Evolutionary conservation across 2,888 invertebrate genomes (phyloP).

Genomic region (Congeria kusceri): DNA sequence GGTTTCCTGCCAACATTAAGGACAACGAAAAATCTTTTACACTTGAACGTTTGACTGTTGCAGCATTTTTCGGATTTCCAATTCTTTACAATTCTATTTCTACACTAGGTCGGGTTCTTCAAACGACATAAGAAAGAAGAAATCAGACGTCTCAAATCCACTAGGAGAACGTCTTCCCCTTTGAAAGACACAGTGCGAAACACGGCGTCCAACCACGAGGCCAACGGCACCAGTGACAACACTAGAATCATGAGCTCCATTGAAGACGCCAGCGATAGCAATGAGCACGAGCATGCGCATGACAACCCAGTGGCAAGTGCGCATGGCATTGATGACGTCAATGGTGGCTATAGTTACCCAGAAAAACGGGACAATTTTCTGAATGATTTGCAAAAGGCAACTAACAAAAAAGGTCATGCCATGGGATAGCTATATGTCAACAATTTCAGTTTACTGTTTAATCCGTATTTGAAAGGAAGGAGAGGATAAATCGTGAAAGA

Average conservation of each 20-base stretch:
- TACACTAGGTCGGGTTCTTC: slow-evolving; percentile 58
- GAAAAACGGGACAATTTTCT: slow-evolving; percentile 14
- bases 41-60: too few species aligned
- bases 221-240: slow-evolving; percentile 40
- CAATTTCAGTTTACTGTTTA: too few species aligned
- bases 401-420: background rate
- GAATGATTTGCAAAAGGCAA: slow-evolving; percentile 15
- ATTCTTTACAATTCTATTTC: background rate
- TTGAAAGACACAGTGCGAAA: slow-evolving; percentile 18
- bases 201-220: slow-evolving; percentile 11
- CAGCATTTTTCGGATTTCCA: too few species aligned
- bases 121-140: slow-evolving; percentile 61
- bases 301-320: slow-evolving; percentile 37
- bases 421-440: background rate
- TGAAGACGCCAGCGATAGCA: slow-evolving; percentile 24
- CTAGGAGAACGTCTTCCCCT: slow-evolving; percentile 34
- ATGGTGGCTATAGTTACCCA: background rate
- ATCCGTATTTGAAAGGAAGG: too few species aligned
- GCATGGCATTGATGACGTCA: slow-evolving; percentile 1
- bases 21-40: too few species aligned
- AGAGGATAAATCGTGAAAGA: too few species aligned
- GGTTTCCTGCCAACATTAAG: too few species aligned
- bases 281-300: slow-evolving; percentile 40
- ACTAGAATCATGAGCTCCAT: slow-evolving; percentile 42
- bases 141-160: slow-evolving; percentile 48